These are phyloP conservation scores for Pagrus major DNA, from an alignment of 2,113 vertebrate genomes.

Conservation along the genomic window DNA sequence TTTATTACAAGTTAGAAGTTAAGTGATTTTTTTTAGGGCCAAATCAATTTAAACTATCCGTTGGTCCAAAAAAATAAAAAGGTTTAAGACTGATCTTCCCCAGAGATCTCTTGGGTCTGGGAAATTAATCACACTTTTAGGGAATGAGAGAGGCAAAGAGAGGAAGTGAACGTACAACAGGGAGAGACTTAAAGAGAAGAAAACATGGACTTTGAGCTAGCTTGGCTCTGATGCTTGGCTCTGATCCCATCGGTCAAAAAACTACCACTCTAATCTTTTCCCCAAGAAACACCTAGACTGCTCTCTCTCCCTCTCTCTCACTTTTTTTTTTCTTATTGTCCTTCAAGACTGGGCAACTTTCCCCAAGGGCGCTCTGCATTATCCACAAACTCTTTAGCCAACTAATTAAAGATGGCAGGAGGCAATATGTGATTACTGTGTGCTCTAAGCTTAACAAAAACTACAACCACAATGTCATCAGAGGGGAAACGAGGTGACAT, in stretches of 20 bases:
- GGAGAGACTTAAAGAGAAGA: slow-evolving; percentile 10
- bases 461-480: slow-evolving; percentile 51
- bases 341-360: slow-evolving; percentile 63
- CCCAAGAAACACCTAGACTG: slow-evolving; percentile 54
- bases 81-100: neutral
- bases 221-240: slow-evolving; percentile 55
- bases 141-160: slow-evolving; percentile 9
- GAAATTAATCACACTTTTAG: slow-evolving; percentile 49
- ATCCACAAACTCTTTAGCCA: slow-evolving; percentile 66
- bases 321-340: slow-evolving; percentile 32
- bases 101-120: slow-evolving; percentile 20
- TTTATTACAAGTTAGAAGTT: neutral
- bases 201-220: slow-evolving; percentile 3
- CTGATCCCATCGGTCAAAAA: slow-evolving; percentile 50
- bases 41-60: neutral
- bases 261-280: slow-evolving; percentile 65
- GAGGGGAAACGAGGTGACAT: slow-evolving; percentile 28
- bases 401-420: slow-evolving; percentile 71
- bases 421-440: slow-evolving; percentile 59
- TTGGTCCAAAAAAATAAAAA: neutral
- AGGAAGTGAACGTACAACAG: slow-evolving; percentile 10
- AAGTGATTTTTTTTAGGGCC: neutral
- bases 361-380: slow-evolving; percentile 62
- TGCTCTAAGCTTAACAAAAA: slow-evolving; percentile 51
- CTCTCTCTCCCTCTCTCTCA: neutral